Base-by-base conservation (phyloP, 2,113 vertebrate genomes). In the Smithornis capensis region DNA sequence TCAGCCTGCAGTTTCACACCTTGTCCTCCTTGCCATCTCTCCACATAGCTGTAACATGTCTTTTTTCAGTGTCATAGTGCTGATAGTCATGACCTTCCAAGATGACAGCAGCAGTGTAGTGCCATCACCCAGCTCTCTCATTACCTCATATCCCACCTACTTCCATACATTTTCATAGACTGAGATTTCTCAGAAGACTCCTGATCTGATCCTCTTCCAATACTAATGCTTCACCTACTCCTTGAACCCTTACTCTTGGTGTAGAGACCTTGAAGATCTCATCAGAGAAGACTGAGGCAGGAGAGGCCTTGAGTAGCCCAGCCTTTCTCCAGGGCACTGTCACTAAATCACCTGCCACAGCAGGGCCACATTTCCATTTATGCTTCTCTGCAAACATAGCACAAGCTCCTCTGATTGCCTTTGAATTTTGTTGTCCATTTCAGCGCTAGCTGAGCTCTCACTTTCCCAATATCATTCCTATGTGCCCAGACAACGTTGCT, bases 51-150 rank as follows among this genome's bases (percentile, higher is more conserved):
- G 37, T 19, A 53, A 62, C 38, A 62, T 82, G 53, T 9, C 40
- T 79, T 85, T 33, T 47, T 44, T 65, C 45, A 56, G 31, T 67
- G 52, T 37, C 38, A 1, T 0, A 0, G 16, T 22, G 50, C 76
- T 59, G 45, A 37, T 49, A 75, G 73, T 29, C 25, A 4, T 9
- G 33, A 67, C 44, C 44, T 82, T 19, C 14, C 65, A 38, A 74
- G 65, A 29, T 19, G 33, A 10, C 33, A 73, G 40, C 71, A 89
- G 67, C 49, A 27, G 53, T 49, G 52, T 33, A 63, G 50, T 5
- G 27, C 76, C 65, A 68, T 18, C 80, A 31, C 35, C 64, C 65
- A 68, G 47, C 35, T 45, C 59, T 80, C 56, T 44, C 68, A 4
- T 11, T 7, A 11, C 59, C 53, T 70, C 77, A 37, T 14, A 59